These are phyloP conservation scores for Petrolisthes manimaculis DNA, from an alignment of 2,888 invertebrate species.

Conservation along the genomic window DNA sequence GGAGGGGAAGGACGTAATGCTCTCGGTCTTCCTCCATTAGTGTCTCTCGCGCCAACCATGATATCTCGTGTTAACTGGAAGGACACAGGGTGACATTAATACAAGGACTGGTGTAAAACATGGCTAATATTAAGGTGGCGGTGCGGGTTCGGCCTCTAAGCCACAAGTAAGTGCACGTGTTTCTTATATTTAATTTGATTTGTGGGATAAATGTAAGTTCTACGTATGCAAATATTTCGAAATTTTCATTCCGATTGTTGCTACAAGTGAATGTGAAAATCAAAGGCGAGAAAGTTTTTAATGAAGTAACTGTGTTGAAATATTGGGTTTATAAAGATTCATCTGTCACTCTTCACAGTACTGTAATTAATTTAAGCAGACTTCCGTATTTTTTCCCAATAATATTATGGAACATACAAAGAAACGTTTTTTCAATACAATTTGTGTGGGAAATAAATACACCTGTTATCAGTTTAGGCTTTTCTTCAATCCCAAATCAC, in stretches of 20 bases:
- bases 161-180: slow-evolving; percentile 29
- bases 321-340: neutral
- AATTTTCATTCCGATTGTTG: neutral
- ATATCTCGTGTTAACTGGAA: slow-evolving; percentile 24
- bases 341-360: too few relatives aligned
- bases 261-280: neutral
- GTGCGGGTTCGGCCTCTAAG: slow-evolving; percentile 32
- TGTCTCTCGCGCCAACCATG: slow-evolving; percentile 16
- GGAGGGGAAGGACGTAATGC: neutral
- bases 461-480: too few relatives aligned
- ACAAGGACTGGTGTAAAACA: neutral
- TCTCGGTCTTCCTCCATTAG: slow-evolving; percentile 9
- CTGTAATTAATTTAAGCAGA: neutral
- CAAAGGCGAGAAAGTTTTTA: neutral
- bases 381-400: neutral
- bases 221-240: neutral
- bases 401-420: too few relatives aligned
- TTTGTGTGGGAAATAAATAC: too few relatives aligned
- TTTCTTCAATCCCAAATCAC: neutral
- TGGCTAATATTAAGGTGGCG: slow-evolving; percentile 42
- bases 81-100: slow-evolving; percentile 27
- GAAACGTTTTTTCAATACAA: too few relatives aligned
- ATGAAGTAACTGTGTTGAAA: neutral
- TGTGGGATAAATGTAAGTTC: neutral
- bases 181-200: neutral